Evolutionary conservation across 2,888 invertebrate genomes (phyloP).

Genomic region (Anticlea derivata): DNA sequence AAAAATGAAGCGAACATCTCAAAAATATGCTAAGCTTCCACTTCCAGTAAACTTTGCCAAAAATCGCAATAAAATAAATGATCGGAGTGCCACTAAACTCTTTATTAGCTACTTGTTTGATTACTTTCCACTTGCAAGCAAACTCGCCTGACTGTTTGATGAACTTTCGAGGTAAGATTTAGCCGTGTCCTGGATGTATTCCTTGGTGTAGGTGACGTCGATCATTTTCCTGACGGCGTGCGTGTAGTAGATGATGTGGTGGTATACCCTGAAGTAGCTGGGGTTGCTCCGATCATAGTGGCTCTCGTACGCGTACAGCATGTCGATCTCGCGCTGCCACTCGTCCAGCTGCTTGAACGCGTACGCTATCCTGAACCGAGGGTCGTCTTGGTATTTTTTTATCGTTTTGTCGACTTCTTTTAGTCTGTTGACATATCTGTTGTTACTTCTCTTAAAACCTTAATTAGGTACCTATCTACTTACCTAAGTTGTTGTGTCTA

Average conservation of each 20-base stretch:
- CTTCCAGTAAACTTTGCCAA: too few relatives aligned
- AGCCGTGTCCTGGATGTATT: constrained; percentile 36
- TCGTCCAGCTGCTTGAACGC: constrained; percentile 44
- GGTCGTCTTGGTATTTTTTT: constrained; percentile 26
- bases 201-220: constrained; percentile 51
- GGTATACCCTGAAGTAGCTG: neutral
- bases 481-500: too few relatives aligned
- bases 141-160: too few relatives aligned
- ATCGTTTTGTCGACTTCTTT: constrained; percentile 30
- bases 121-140: too few relatives aligned
- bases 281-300: neutral
- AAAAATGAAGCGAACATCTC: too few relatives aligned
- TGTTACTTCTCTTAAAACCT: too few relatives aligned
- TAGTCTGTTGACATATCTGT: constrained; percentile 24
- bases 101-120: too few relatives aligned
- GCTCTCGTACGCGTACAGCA: constrained; percentile 25
- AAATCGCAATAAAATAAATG: too few relatives aligned
- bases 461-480: too few relatives aligned
- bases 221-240: constrained; percentile 40
- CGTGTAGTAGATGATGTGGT: constrained; percentile 32
- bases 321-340: constrained; percentile 38
- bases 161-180: too few relatives aligned
- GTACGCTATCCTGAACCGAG: constrained; percentile 41
- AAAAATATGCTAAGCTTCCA: too few relatives aligned
- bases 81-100: too few relatives aligned